These are phyloP conservation scores for Girardia tigrina DNA, from an alignment of 2,888 invertebrate species.

Conservation along the genomic window DNA sequence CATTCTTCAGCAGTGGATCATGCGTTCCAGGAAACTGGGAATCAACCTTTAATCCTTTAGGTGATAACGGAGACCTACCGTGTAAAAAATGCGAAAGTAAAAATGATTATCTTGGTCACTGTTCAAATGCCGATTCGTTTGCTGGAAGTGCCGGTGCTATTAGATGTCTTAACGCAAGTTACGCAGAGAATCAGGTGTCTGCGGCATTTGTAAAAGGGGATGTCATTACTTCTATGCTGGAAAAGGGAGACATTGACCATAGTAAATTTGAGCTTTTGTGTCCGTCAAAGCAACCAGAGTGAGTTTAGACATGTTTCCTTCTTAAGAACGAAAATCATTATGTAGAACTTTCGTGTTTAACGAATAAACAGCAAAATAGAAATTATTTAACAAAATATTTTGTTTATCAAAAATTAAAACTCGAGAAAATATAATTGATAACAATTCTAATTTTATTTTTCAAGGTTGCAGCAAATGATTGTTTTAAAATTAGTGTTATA, in stretches of 20 bases:
- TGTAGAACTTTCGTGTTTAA: no score
- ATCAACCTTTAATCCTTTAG: background rate
- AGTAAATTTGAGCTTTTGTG: background rate
- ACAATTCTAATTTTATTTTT: no score
- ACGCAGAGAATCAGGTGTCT: background rate
- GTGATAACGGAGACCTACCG: background rate
- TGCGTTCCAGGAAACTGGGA: background rate
- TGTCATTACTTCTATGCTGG: background rate
- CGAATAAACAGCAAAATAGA: no score
- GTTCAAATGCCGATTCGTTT: background rate
- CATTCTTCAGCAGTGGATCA: conserved; percentile 57
- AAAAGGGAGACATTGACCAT: background rate
- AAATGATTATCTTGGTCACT: background rate
- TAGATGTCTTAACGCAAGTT: background rate
- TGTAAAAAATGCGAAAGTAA: background rate
- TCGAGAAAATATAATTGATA: no score
- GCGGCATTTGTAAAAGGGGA: background rate
- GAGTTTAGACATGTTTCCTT: background rate
- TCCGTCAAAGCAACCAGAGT: background rate
- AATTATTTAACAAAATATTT: no score
- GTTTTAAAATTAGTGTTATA: no score
- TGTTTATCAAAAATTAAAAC: no score
- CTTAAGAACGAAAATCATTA: no score
- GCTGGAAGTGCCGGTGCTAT: background rate
- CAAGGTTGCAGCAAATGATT: no score